Conservation (phyloP, 2,113 vertebrate genomes). For the Rutilus rutilus region DNA sequence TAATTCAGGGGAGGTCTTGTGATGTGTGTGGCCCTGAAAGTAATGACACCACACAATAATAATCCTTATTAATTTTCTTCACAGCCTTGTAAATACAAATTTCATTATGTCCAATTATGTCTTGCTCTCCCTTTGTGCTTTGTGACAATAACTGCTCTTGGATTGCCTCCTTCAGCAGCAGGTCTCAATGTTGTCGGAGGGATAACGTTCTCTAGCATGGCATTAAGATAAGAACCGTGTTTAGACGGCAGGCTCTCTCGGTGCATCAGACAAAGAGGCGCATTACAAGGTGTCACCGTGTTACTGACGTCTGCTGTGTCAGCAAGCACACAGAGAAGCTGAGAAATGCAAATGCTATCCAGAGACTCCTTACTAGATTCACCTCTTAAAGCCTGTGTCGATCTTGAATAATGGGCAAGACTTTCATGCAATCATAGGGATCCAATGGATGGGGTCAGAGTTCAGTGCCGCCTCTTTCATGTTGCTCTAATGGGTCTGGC, state of each 20-base stretch:
- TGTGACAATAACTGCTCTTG: neutral
- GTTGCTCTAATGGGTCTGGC: slow-evolving; percentile 16
- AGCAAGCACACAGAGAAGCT: neutral
- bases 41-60: neutral
- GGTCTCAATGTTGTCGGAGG: neutral
- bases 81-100: slow-evolving; percentile 50
- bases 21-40: neutral
- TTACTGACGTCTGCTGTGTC: neutral
- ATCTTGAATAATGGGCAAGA: slow-evolving; percentile 10
- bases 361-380: neutral
- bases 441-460: neutral
- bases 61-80: neutral
- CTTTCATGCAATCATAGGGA: slow-evolving; percentile 1
- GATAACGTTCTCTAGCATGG: slow-evolving; percentile 1
- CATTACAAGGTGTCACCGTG: slow-evolving; percentile 35
- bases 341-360: slow-evolving; percentile 23
- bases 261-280: neutral
- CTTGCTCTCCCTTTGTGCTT: neutral
- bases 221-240: slow-evolving; percentile 40
- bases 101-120: neutral
- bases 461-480: slow-evolving; percentile 5
- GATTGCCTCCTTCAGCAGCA: neutral
- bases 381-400: neutral
- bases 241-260: neutral
- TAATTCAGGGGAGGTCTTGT: neutral